Percentiles rank a stretch among this genome's conserved stretches.
Conservation (phyloP, 1,140 invertebrate genomes). For the Drosophila mayri region DNA sequence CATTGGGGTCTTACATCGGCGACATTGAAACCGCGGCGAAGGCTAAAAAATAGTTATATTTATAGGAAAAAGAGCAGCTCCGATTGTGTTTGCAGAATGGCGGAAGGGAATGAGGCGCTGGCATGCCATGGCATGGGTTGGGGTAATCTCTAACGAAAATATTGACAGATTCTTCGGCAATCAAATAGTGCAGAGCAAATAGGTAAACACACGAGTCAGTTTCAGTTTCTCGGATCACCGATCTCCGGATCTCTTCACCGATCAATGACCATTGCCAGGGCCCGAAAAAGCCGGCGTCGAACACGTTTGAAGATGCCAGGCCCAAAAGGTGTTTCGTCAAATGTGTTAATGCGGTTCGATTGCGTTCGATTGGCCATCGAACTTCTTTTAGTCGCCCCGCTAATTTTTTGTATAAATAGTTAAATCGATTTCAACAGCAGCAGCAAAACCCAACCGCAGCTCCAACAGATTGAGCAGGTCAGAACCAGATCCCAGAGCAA, state of each 20-base stretch:
- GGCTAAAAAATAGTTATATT: constrained; percentile 12
- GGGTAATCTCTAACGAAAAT: constrained; percentile 51
- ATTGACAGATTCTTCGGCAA: constrained; percentile 74
- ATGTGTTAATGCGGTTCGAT: constrained; percentile 61
- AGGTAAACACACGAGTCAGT: constrained; percentile 45
- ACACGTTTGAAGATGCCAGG: constrained; percentile 50
- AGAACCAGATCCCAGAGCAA: constrained; percentile 48
- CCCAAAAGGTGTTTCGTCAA: constrained; percentile 19
- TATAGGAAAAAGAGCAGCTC: constrained; percentile 20
- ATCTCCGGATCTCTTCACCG: constrained; percentile 28
- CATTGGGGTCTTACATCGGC: constrained; percentile 37
- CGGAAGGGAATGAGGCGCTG: constrained; percentile 38
- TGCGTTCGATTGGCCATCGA: constrained; percentile 47
- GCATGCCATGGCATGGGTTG: constrained; percentile 1
- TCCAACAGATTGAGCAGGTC: constrained; percentile 51
- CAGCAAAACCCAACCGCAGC: constrained; percentile 62
- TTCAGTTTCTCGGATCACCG: constrained; percentile 9
- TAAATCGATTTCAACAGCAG: constrained; percentile 63
- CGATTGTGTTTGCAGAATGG: constrained; percentile 67
- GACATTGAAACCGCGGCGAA: constrained; percentile 48
- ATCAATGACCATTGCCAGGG: constrained; percentile 53
- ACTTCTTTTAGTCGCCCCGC: constrained; percentile 34
- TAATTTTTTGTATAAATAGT: constrained; percentile 83
- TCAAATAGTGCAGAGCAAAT: constrained; percentile 62
- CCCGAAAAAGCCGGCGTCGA: constrained; percentile 34